A percentile compares a stretch with the other conserved stretches of the same genome.
Evolutionary conservation across 1,140 invertebrate species (phyloP).

Genomic region (Babylonia areolata): DNA sequence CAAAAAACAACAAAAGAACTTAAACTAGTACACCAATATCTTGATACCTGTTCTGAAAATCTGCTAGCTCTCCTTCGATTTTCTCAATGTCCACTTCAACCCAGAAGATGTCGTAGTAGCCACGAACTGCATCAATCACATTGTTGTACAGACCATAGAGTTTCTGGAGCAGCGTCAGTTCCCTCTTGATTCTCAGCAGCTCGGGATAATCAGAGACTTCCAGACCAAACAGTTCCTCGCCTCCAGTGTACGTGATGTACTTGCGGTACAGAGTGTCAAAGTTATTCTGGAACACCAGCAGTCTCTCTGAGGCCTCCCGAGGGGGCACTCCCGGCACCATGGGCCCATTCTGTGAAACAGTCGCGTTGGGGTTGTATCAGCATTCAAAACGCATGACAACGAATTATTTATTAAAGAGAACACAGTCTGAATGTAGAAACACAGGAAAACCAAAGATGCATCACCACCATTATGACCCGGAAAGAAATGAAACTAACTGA

Average conservation of each 20-base stretch:
- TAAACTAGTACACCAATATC: too few relatives aligned
- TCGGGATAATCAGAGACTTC: slow-evolving; percentile 93
- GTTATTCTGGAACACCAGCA: slow-evolving; percentile 80
- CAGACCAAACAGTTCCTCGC: slow-evolving; percentile 94
- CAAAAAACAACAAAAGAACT: too few relatives aligned
- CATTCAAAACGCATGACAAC: too few relatives aligned
- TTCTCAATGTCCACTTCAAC: slow-evolving; percentile 96
- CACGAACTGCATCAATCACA: slow-evolving; percentile 94
- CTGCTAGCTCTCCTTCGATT: slow-evolving; percentile 96
- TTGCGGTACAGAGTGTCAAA: slow-evolving; percentile 96
- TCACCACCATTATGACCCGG: too few relatives aligned
- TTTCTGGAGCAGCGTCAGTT: slow-evolving; percentile 94
- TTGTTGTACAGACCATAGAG: slow-evolving; percentile 96
- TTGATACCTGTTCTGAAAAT: slow-evolving; percentile 97
- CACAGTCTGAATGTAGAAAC: too few relatives aligned
- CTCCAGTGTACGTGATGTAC: slow-evolving; percentile 91
- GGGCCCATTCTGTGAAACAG: slow-evolving; percentile 81
- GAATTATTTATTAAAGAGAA: too few relatives aligned
- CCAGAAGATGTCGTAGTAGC: slow-evolving; percentile 98
- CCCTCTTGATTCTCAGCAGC: slow-evolving; percentile 92
- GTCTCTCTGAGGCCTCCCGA: slow-evolving; percentile 91
- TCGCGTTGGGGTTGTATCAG: too few relatives aligned
- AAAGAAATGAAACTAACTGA: too few relatives aligned
- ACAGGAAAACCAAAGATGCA: too few relatives aligned
- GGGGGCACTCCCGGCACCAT: slow-evolving; percentile 94